A percentile compares a stretch with the other conserved stretches of the same genome.
Evolutionary conservation across 2,113 vertebrate genomes (phyloP).

Genomic region (Antigone vipio): DNA sequence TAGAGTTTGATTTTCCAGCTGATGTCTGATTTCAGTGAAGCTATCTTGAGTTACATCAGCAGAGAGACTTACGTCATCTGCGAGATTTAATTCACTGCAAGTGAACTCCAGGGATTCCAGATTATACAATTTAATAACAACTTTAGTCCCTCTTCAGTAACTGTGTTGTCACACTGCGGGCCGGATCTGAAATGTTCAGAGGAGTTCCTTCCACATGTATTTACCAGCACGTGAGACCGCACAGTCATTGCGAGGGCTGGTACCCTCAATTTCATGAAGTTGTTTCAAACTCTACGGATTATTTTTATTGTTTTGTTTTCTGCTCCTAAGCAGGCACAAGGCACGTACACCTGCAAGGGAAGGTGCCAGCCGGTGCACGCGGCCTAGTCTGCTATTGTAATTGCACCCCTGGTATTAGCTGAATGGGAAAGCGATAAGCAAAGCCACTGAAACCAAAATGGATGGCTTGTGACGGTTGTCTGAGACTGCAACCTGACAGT

Average conservation of each 20-base stretch:
- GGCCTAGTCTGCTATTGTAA: neutral
- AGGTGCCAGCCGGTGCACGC: neutral
- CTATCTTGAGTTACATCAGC: neutral
- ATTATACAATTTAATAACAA: neutral
- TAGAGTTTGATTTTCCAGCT: neutral
- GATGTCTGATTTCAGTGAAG: neutral
- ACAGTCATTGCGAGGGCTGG: neutral
- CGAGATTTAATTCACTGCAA: neutral
- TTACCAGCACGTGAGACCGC: neutral
- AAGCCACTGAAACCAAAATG: neutral
- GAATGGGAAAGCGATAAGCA: neutral
- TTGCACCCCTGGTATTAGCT: neutral
- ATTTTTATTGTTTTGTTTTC: neutral
- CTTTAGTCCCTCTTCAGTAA: neutral
- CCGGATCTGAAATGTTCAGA: rapidly evolving
- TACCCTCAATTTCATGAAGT: neutral
- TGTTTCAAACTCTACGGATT: neutral
- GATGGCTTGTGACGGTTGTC: neutral
- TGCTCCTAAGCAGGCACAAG: neutral
- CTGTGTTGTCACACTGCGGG: neutral
- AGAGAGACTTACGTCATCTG: neutral
- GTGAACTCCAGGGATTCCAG: neutral
- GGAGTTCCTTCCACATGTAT: neutral
- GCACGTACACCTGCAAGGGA: neutral
- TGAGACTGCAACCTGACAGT: neutral